phyloP scores from a whole-genome alignment of 2,113 vertebrate genomes.

The Cheirogaleus medius region DNA sequence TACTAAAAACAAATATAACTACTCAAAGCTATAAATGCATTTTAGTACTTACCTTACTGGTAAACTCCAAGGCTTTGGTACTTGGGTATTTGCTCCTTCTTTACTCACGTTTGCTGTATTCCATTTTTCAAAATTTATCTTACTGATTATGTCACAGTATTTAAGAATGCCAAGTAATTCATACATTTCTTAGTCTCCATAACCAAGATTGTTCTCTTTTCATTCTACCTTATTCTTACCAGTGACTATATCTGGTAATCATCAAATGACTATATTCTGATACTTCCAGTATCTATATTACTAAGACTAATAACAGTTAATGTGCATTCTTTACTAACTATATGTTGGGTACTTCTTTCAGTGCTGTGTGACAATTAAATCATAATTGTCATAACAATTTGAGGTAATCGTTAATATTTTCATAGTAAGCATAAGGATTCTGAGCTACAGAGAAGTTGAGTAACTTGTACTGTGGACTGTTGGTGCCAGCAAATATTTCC shows the following conservation, averaged over 20 bases:
- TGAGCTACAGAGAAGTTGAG: not conserved
- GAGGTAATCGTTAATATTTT: not conserved
- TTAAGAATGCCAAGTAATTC: not conserved
- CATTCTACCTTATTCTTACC: not conserved
- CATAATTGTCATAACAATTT: not conserved
- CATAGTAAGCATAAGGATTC: not conserved
- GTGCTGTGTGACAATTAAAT: not conserved
- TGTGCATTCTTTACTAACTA: not conserved
- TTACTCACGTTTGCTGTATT: not conserved
- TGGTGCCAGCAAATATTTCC: not conserved
- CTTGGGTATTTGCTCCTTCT: not conserved
- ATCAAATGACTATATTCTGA: not conserved
- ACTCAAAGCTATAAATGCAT: not conserved
- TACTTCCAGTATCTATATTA: not conserved
- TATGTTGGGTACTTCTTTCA: not conserved
- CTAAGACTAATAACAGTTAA: not conserved
- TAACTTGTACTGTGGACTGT: fast-evolving
- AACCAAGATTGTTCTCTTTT: no score
- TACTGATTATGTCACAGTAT: not conserved
- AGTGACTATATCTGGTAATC: not conserved
- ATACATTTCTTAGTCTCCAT: not conserved
- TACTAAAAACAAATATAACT: not conserved
- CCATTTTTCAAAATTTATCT: not conserved
- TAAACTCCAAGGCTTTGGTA: not conserved
- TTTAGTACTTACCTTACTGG: not conserved